These are phyloP conservation scores for Cinclus cinclus DNA, from an alignment of 2,113 vertebrate species.

Conservation along the genomic window DNA sequence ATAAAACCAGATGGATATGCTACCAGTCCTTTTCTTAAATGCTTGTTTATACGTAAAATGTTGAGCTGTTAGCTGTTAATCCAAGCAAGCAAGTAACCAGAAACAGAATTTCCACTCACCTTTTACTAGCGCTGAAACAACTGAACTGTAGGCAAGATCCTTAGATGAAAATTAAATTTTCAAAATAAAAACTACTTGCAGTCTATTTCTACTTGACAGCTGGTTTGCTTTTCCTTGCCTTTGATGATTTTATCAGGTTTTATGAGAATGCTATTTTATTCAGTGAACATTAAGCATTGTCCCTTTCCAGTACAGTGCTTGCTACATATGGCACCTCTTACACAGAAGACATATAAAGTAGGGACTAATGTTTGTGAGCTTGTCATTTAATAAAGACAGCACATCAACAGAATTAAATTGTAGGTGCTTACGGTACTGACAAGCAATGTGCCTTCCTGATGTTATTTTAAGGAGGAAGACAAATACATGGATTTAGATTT, in stretches of 20 bases:
- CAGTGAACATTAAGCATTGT: not conserved
- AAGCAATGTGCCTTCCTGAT: not conserved
- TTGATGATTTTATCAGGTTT: not conserved
- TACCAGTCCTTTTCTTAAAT: not conserved
- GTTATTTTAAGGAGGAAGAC: not conserved
- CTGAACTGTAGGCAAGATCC: not conserved
- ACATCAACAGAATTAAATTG: not conserved
- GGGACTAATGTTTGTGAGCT: not conserved
- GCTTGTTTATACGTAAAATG: not conserved
- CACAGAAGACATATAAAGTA: not conserved
- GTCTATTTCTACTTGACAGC: not conserved
- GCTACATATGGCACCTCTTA: not conserved
- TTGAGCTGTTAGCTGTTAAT: not conserved
- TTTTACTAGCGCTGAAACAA: not conserved
- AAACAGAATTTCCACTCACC: not conserved
- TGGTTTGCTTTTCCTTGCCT: not conserved
- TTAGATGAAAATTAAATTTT: not conserved
- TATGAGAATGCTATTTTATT: not conserved
- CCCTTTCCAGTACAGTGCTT: not conserved
- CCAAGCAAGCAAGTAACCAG: not conserved
- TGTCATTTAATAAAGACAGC: not conserved
- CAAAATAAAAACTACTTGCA: not conserved
- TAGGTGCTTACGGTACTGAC: not conserved
- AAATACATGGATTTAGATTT: not conserved
- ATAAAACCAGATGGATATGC: not conserved